Percentiles rank a stretch among this genome's conserved stretches.
Conservation (phyloP, 2,797 vertebrate genomes). For the Linurgus olivaceus region DNA sequence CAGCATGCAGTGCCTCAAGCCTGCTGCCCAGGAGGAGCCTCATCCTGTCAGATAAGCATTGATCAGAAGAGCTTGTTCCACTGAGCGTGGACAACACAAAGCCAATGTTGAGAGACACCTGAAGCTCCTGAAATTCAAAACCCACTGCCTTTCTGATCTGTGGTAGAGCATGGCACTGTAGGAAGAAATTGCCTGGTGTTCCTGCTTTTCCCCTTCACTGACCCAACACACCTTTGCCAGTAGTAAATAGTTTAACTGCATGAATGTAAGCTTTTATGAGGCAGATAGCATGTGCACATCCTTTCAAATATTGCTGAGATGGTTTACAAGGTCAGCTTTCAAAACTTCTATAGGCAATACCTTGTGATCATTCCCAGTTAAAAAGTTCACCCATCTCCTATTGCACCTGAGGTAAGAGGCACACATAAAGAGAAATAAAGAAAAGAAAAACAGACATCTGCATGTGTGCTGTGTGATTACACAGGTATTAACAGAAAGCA, state of each 20-base stretch:
- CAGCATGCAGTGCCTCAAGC: background rate
- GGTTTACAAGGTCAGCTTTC: background rate
- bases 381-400: background rate
- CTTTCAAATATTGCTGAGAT: background rate
- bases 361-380: background rate
- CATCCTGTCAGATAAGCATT: rapidly evolving
- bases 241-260: background rate
- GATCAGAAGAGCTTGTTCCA: background rate
- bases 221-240: background rate
- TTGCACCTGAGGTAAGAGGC: background rate
- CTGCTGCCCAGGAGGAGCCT: background rate
- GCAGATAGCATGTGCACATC: background rate
- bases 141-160: background rate
- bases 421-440: background rate
- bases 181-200: background rate
- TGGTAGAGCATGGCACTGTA: rapidly evolving
- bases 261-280: background rate
- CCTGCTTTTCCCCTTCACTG: background rate
- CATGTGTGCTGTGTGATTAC: background rate
- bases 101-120: background rate
- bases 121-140: background rate
- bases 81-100: background rate
- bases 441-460: background rate
- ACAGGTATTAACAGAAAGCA: background rate
- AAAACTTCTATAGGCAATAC: background rate